phyloP scores from a whole-genome alignment of 2,888 invertebrate genomes.

The Chrysomela aeneicollis region DNA sequence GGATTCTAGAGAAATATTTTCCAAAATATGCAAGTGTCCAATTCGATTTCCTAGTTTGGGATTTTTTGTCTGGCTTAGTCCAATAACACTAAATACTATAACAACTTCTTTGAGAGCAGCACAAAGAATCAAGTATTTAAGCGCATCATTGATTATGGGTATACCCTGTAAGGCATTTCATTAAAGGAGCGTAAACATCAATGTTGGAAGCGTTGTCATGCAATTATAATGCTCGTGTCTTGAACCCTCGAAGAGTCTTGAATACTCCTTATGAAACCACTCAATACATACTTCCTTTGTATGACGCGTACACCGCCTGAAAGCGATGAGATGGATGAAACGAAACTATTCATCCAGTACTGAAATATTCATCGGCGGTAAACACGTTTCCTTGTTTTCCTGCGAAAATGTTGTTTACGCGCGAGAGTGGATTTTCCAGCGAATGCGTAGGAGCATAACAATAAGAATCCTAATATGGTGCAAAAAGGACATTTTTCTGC shows the following conservation, averaged over 20 bases:
- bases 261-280: neutral
- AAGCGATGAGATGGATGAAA: neutral
- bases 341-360: neutral
- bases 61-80: too few species aligned
- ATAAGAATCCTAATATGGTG: neutral
- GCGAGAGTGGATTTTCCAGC: neutral
- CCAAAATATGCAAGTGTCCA: too few species aligned
- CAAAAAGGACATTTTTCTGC: too few species aligned
- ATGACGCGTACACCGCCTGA: neutral
- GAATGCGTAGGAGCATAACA: neutral
- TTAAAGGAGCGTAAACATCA: neutral
- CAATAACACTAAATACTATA: too few species aligned
- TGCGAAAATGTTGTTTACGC: neutral
- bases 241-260: neutral
- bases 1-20: too few species aligned
- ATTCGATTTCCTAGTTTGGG: too few species aligned
- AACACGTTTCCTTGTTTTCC: conserved; percentile 2
- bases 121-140: too few species aligned
- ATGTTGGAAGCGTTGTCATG: neutral
- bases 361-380: neutral
- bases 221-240: neutral
- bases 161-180: too few species aligned
- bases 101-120: too few species aligned
- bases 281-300: neutral
- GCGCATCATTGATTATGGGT: too few species aligned